Base-by-base conservation (phyloP, 2,113 vertebrate genomes). In the Oplegnathus fasciatus region DNA sequence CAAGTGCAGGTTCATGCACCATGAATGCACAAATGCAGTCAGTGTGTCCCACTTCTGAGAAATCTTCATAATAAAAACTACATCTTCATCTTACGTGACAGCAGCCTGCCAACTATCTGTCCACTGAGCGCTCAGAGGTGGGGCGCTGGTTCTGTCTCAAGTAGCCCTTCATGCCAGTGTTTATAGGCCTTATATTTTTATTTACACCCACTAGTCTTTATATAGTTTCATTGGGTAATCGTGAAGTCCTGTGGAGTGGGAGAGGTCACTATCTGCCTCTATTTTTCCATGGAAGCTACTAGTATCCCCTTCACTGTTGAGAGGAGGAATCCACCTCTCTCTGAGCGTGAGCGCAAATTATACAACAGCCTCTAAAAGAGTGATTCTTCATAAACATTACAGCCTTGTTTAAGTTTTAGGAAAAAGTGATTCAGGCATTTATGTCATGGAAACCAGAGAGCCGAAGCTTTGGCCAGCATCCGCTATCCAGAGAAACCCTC, bases 61-160 rank as follows among this genome's bases (percentile, higher is more conserved):
- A 73, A 85, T 68, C 4, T 26, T 70, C 34, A 83, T 11, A 61
- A 86, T 73, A 78, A 90, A 89, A 80, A 48, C 66, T 4, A 68
- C 24, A 80, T 89, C 85, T 93, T 92, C 81, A 79, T 89, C 82
- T 90, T 30, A 76, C 74, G 82, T 14, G 42, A n/a, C 71, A 50
- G 28, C 65, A 48, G 13, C 50, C 72, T 81, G 89, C 82, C 87
- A 93, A 78, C 28, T 76, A 82, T 89, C 71, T 60, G 65, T 62
- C 68, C 68, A 75, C 48, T 66, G 71, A 78, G 72, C 58, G 2
- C 15, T 75, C 72, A 3, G 61, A 54, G 58, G 66, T 42, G 54
- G 93, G 88, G 92, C 64, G 73, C 69, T 77, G 91, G 79, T 89
- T 80, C 74, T 75, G 65, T 91, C 92, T 93, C 89, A 89, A 92